Conservation (phyloP, 1,140 invertebrate genomes). For the Dendroctonus ponderosae region DNA sequence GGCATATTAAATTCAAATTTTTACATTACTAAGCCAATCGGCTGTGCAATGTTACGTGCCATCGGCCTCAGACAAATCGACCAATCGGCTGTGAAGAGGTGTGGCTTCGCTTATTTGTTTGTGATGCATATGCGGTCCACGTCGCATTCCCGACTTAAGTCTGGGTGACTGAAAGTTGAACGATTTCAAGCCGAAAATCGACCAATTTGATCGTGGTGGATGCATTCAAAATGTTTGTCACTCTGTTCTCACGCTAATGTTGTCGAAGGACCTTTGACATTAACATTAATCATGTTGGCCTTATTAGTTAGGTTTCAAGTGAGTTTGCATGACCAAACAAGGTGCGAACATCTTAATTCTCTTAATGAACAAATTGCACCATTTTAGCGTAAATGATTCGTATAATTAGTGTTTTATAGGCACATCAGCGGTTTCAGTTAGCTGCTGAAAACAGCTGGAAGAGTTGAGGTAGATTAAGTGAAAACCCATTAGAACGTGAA, state of each 20-base stretch:
- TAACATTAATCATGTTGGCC: neutral
- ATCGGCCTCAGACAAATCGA: slow-evolving; percentile 23
- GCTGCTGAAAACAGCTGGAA: neutral
- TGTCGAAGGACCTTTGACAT: slow-evolving; percentile 7
- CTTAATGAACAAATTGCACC: slow-evolving; percentile 16
- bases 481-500: slow-evolving; percentile 21
- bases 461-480: slow-evolving; percentile 3
- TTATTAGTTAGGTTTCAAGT: slow-evolving; percentile 8
- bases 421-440: slow-evolving; percentile 16
- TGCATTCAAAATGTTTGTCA: neutral
- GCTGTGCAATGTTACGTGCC: slow-evolving; percentile 32
- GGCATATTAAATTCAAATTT: slow-evolving; percentile 34
- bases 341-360: slow-evolving; percentile 16
- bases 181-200: neutral
- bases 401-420: slow-evolving; percentile 30
- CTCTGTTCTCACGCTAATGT: slow-evolving; percentile 8
- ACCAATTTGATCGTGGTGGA: neutral
- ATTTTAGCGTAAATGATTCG: slow-evolving; percentile 18
- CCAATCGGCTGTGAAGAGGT: slow-evolving; percentile 31
- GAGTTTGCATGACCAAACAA: slow-evolving; percentile 18
- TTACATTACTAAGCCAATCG: slow-evolving; percentile 32
- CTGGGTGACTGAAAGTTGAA: neutral
- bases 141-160: slow-evolving; percentile 21
- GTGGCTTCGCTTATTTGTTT: slow-evolving; percentile 29
- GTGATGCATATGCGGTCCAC: slow-evolving; percentile 23